Percentiles rank a stretch among this genome's conserved stretches.
These are phyloP conservation scores for Pionites leucogaster DNA, from an alignment of 2,113 vertebrate species.

Conservation along the genomic window DNA sequence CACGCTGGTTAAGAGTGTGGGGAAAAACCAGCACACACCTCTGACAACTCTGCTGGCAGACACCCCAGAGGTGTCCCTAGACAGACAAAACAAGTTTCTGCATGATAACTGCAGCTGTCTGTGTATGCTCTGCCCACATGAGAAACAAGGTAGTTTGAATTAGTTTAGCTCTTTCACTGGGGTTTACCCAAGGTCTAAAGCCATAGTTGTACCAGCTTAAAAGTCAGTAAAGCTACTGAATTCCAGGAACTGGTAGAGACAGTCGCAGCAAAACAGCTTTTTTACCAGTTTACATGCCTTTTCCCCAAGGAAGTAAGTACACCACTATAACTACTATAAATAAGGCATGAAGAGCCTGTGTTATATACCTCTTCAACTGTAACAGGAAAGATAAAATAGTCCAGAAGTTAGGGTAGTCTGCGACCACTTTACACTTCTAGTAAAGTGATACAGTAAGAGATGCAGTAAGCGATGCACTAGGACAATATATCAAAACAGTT, in stretches of 20 bases:
- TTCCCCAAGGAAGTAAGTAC: background rate
- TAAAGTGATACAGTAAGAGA: background rate
- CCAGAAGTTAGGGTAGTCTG: background rate
- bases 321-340: background rate
- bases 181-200: background rate
- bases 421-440: background rate
- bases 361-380: background rate
- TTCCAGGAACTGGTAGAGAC: constrained; percentile 9
- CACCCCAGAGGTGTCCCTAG: background rate
- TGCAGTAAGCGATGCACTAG: background rate
- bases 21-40: background rate
- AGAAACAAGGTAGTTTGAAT: background rate
- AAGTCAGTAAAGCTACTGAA: background rate
- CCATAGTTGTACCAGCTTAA: background rate
- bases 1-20: background rate
- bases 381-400: background rate
- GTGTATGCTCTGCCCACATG: background rate
- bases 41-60: constrained; percentile 1
- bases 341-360: background rate
- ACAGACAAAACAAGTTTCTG: constrained; percentile 30
- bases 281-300: background rate
- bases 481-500: accelerated
- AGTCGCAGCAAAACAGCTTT: background rate
- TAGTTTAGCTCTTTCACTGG: background rate
- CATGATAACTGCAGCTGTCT: background rate